A percentile compares a stretch with the other conserved stretches of the same genome.
These are phyloP conservation scores for Phalloptychus januarius DNA, from an alignment of 2,797 vertebrate species.

Conservation along the genomic window DNA sequence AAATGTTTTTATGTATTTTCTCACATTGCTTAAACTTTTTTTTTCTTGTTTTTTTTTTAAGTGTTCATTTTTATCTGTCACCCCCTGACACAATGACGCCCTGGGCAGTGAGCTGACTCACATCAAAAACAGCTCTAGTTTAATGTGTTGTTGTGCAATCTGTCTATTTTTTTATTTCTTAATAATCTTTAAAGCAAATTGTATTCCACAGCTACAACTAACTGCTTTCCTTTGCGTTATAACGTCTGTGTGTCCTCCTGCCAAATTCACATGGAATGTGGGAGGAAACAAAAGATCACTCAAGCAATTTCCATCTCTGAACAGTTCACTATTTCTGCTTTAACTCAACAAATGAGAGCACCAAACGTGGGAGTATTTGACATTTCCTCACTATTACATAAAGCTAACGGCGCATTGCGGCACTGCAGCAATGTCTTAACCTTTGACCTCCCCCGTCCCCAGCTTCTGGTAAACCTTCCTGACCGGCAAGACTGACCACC, in stretches of 20 bases:
- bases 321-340: neutral
- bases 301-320: neutral
- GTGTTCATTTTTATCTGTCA: neutral
- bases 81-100: neutral
- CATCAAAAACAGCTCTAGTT: neutral
- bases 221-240: neutral
- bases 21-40: neutral
- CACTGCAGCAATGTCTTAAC: constrained; percentile 21
- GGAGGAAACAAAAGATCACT: neutral
- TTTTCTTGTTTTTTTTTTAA: neutral
- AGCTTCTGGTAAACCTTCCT: constrained; percentile 12
- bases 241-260: neutral
- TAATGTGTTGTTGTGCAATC: neutral
- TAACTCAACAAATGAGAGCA: neutral
- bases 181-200: too few species aligned
- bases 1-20: neutral
- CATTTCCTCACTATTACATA: neutral
- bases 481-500: constrained; percentile 6
- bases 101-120: neutral
- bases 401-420: neutral
- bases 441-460: constrained; percentile 19
- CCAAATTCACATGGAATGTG: neutral
- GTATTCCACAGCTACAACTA: neutral
- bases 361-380: neutral
- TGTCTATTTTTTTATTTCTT: neutral